phyloP scores from a whole-genome alignment of 2,797 vertebrate genomes.

The Micrastur ruficollis region DNA sequence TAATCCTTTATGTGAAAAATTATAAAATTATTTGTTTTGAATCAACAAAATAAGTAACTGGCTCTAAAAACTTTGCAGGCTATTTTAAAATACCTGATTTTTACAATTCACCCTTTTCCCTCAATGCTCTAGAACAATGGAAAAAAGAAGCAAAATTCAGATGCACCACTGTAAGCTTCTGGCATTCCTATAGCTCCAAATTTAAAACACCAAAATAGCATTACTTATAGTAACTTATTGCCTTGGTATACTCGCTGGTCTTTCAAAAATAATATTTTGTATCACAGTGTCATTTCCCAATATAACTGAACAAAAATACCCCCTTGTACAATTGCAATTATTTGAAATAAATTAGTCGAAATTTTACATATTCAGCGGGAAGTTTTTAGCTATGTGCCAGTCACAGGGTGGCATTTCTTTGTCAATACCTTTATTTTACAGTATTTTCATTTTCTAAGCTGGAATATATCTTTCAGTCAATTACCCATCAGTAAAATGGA shows the following conservation, averaged over 20 bases:
- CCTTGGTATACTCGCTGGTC: neutral
- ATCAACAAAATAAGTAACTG: neutral
- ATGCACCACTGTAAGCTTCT: neutral
- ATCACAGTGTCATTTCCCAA: neutral
- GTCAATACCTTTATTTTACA: neutral
- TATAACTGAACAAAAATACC: neutral
- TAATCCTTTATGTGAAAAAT: neutral
- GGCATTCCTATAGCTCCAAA: neutral
- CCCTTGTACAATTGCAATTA: neutral
- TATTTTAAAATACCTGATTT: neutral
- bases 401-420: neutral
- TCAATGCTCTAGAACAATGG: neutral
- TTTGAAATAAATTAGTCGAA: constrained; percentile 5
- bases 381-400: neutral
- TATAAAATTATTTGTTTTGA: neutral
- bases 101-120: neutral
- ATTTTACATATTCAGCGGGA: neutral
- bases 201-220: neutral
- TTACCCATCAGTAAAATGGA: neutral
- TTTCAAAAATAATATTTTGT: neutral
- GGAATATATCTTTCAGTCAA: neutral
- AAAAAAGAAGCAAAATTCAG: neutral
- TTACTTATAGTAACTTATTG: neutral
- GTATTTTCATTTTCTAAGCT: neutral
- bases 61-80: neutral